Evolutionary conservation across 2,113 vertebrate species (phyloP).

Genomic region (Myotis yumanensis): DNA sequence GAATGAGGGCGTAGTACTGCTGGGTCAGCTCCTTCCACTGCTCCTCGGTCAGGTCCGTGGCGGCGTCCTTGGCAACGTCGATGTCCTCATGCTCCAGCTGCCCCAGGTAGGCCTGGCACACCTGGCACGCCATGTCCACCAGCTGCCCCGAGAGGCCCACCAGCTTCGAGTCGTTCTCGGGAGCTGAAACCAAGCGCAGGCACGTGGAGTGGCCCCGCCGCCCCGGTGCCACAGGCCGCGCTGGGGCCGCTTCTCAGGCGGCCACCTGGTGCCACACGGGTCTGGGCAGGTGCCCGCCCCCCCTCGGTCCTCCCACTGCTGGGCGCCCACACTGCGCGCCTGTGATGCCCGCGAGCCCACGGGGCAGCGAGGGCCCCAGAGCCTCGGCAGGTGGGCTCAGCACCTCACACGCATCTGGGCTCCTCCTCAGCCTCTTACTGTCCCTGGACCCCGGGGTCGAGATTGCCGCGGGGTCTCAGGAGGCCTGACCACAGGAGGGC

Average conservation of each 20-base stretch:
- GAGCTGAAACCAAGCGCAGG: constrained; percentile 36
- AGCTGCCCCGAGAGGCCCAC: constrained; percentile 59
- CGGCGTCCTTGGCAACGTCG: neutral
- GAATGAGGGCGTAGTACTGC: constrained; percentile 75
- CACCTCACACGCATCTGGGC: too few species aligned
- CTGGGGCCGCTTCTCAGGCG: neutral
- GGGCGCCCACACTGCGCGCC: fast-evolving
- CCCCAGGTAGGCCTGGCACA: constrained; percentile 75
- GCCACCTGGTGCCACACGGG: neutral
- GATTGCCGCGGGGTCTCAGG: too few species aligned
- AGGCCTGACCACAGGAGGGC: too few species aligned
- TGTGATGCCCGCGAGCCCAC: fast-evolving
- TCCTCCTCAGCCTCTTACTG: too few species aligned
- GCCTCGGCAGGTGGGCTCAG: too few species aligned
- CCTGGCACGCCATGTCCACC: constrained; percentile 68
- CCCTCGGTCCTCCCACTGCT: fast-evolving
- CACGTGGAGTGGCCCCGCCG: fast-evolving
- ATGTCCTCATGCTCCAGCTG: constrained; percentile 74
- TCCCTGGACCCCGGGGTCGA: too few species aligned
- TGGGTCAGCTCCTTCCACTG: constrained; percentile 74
- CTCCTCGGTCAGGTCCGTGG: constrained; percentile 46
- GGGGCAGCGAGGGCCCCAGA: too few species aligned
- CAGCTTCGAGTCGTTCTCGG: neutral
- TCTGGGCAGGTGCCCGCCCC: neutral
- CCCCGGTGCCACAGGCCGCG: fast-evolving